Base-by-base conservation (phyloP, 1,140 invertebrate genomes). In the Lasaia peninsularis region DNA sequence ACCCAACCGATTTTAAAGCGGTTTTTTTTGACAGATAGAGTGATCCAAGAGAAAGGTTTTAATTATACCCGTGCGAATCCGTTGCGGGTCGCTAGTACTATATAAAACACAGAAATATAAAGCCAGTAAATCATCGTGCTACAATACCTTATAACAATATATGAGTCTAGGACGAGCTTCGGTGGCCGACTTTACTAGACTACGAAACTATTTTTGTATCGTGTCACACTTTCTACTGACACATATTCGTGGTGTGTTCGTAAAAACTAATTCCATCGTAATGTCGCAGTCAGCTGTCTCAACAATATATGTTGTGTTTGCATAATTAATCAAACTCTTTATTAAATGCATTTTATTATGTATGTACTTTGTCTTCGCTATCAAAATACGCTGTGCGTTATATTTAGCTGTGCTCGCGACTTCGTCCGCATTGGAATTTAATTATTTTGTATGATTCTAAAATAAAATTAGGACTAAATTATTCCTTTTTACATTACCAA, bases 171-270 rank as follows among this genome's bases (percentile, higher is more conserved):
- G 10, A 40, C 14, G 14, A 40, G 37, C 16, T 18, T 18, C 37
- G 16, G 37, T 40, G 37, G 37, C 37, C 37, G 37, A 40, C 37
- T 40, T 40, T 40, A 40, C 37, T 16, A 40, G 37, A 18, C 14
- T 40, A 40, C 37, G 37, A 40, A 40, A 40, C 37, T 40, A 40
- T 40, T 40, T 40, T 18, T 18, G 37, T 44, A 11, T 44, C 40
- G 40, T 44, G 40, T 20, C 40, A 44, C 40, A 44, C 40, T 20
- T 37, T 44, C 40, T 44, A 44, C 16, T 44, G 40, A 44, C 40
- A 44, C 18, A 18, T 44, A 44, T 44, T 20, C 18, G 40, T 14
- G 40, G 40, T 10, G 16, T 44, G 40, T 20, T 16, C 8, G 16
- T 44, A 44, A 44, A 44, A 44, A 44, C 37, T 40, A 40, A 40